Evolutionary conservation across 2,113 vertebrate species (phyloP), one percentile per base, ranked within the genome.

Genomic region (Tychaedon coryphoeus): DNA sequence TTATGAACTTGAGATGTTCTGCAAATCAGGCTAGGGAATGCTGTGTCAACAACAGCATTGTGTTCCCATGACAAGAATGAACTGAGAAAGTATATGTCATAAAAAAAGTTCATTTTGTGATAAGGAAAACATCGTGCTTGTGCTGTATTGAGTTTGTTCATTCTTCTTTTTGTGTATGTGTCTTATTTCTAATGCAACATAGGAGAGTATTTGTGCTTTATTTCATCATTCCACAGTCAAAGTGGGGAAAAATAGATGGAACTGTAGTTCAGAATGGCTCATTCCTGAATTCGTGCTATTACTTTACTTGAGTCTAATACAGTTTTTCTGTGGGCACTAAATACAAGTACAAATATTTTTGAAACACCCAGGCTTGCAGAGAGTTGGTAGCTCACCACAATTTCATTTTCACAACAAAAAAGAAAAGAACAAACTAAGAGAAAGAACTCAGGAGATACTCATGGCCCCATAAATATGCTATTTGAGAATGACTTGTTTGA

Each of bases 61-160:
- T 89, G 93, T 65, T 96, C 88, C 82, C 81, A 71, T 22, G 86
- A 92, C 93, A 96, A 95, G 87, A 96, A 95, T 65, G 38, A 96
- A 91, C 80, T 54, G 72, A 71, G 91, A 73, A 96, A 91, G 89
- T 45, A 95, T 73, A 79, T 58, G 85, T 96, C 73, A 74, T 43
- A 14, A 85, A 95, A 95, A 90, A 92, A 76, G 76, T 70, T 94
- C 74, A 22, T 33, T 83, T 75, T 74, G 20, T 90, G 76, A 93
- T 87, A 90, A 92, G 73, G 88, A 96, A 95, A 96, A 97, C 94
- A 93, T 84, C 78, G 86, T 96, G 77, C 89, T 95, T 92, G 72
- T 54, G 60, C 54, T 90, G 34, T 82, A 88, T 47, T 92, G 82
- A 88, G 80, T 38, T 54, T 47, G 51, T 31, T 78, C 34, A 43